A percentile compares a stretch with the other conserved stretches of the same genome.
Conservation (phyloP, 2,113 vertebrate species). For the Antidorcas marsupialis region DNA sequence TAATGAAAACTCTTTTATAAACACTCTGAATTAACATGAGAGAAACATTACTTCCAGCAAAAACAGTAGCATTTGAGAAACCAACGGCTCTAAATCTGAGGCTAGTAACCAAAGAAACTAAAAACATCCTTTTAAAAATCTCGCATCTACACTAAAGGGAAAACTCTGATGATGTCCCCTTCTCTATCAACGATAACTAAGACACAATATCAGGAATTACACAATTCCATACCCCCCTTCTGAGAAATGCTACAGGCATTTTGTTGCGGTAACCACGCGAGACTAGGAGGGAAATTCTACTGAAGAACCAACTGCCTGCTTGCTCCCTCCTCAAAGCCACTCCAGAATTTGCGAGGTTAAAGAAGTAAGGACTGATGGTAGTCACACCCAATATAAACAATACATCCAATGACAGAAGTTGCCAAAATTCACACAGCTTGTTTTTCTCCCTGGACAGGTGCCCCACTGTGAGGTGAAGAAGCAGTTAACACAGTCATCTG, state of each 20-base stretch:
- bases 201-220: not conserved
- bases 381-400: not conserved
- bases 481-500: not conserved
- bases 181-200: not conserved
- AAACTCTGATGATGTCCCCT: not conserved
- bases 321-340: not conserved
- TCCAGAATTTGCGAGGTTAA: not conserved
- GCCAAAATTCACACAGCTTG: not conserved
- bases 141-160: not conserved
- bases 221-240: not conserved
- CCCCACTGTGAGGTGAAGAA: not conserved
- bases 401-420: not conserved
- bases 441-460: not conserved
- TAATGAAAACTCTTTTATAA: not conserved
- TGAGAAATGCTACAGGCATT: not conserved
- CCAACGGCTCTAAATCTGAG: not conserved
- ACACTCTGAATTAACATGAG: not conserved
- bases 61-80: not conserved
- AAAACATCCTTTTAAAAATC: not conserved
- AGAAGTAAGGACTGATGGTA: not conserved
- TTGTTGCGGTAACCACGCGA: not conserved
- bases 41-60: not conserved
- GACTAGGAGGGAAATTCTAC: not conserved
- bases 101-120: not conserved
- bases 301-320: too few species aligned